Percentiles rank a stretch among this genome's conserved stretches.
phyloP scores from a whole-genome alignment of 2,797 vertebrate genomes.

The Phataginus tetradactyla region DNA sequence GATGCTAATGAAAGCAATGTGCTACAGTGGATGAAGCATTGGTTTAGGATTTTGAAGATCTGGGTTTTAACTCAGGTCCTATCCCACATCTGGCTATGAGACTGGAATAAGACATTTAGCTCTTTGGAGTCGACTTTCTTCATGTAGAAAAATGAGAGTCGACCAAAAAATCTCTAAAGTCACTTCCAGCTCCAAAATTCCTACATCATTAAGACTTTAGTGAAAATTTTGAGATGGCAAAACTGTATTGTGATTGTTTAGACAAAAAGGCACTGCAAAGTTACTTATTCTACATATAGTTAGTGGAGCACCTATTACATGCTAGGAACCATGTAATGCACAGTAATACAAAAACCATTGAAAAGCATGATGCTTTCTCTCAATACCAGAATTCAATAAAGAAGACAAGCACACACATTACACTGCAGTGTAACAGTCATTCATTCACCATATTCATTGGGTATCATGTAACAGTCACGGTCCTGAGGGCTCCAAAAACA shows the following conservation, averaged over 20 bases:
- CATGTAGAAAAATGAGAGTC: neutral
- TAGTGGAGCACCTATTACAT: neutral
- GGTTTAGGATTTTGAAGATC: slow-evolving; percentile 1
- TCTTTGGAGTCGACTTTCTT: slow-evolving; percentile 9
- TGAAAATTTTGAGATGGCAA: neutral
- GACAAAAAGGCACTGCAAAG: neutral
- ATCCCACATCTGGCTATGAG: neutral
- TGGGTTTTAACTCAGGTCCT: neutral
- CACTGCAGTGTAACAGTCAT: neutral
- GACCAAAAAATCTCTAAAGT: neutral
- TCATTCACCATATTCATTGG: neutral
- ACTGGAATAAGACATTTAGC: neutral
- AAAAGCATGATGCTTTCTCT: slow-evolving; percentile 37
- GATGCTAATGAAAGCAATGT: neutral
- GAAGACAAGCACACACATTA: neutral
- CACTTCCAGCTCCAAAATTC: neutral
- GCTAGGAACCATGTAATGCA: neutral
- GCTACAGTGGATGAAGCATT: neutral
- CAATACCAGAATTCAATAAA: neutral
- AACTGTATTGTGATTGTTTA: neutral
- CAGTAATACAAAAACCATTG: neutral
- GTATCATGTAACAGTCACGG: neutral
- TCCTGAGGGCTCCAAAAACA: neutral
- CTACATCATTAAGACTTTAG: neutral
- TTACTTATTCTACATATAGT: neutral